These are phyloP conservation scores for Haliclona indistincta DNA, from an alignment of 37 sponge, comb jelly and placozoan genomes.

Conservation along the genomic window DNA sequence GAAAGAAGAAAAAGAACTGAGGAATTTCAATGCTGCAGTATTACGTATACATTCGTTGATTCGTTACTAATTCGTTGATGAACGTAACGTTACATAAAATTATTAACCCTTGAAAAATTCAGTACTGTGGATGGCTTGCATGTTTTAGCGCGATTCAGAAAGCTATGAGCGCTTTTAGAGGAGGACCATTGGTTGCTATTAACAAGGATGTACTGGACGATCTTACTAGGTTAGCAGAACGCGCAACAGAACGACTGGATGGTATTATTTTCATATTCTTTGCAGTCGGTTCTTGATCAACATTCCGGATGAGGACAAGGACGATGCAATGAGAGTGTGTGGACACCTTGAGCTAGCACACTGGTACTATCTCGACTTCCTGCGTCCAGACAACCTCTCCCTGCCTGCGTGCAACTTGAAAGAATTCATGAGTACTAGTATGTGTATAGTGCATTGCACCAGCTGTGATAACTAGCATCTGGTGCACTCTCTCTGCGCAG, in stretches of 20 bases:
- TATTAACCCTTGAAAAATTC: too few relatives aligned
- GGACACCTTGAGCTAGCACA: slow-evolving; percentile 85
- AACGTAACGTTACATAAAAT: too few relatives aligned
- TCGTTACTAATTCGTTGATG: too few relatives aligned
- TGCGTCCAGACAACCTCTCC: slow-evolving; percentile 63
- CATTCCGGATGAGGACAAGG: slow-evolving; percentile 70
- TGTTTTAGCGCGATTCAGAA: too few relatives aligned
- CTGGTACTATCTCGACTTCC: slow-evolving; percentile 89
- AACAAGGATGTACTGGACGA: slow-evolving; percentile 55
- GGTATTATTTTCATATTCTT: not conserved
- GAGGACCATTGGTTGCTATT: slow-evolving; percentile 45
- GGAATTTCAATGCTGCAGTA: not conserved
- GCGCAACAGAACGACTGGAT: too few relatives aligned
- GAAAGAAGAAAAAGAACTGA: slow-evolving; percentile 1
- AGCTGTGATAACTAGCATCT: not conserved
- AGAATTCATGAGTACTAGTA: slow-evolving; percentile 77
- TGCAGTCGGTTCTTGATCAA: slow-evolving; percentile 87
- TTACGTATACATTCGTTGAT: too few relatives aligned
- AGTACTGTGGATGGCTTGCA: too few relatives aligned
- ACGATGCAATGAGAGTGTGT: slow-evolving; percentile 71
- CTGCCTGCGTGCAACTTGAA: slow-evolving; percentile 78
- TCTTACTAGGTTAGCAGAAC: slow-evolving; percentile 40
- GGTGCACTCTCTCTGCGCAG: slow-evolving; percentile 12
- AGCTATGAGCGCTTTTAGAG: too few relatives aligned
- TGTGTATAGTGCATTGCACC: not conserved